phyloP scores from a whole-genome alignment of 2,113 vertebrate genomes.

The Dicrurus megarhynchus region DNA sequence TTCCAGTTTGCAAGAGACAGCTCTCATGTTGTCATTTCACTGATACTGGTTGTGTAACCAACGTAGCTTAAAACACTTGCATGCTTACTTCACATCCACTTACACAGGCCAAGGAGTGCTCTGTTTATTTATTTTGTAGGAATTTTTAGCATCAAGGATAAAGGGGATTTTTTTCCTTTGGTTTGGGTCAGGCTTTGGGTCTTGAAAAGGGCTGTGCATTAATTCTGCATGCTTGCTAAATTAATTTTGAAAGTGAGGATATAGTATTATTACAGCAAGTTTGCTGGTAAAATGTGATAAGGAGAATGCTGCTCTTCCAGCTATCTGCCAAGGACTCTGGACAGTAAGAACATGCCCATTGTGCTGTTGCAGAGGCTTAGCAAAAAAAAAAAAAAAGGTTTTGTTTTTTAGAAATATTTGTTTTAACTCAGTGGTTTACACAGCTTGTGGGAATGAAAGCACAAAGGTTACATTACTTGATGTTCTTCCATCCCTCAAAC shows the following conservation, averaged over 20 bases:
- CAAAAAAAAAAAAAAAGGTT: not conserved
- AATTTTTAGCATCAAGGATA: not conserved
- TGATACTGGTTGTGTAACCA: not conserved
- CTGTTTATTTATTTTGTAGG: not conserved
- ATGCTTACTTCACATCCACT: not conserved
- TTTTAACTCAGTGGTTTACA: not conserved
- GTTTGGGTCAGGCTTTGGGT: not conserved
- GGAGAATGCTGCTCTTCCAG: not conserved
- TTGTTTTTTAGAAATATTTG: not conserved
- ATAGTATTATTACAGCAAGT: not conserved
- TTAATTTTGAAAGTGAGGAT: not conserved
- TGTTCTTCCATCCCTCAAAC: not conserved
- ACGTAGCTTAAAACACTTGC: not conserved
- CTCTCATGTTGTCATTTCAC: not conserved
- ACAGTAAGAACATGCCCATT: not conserved
- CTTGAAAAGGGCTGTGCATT: not conserved
- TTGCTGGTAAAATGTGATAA: constrained; percentile 43
- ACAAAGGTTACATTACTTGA: not conserved
- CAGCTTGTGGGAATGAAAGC: not conserved
- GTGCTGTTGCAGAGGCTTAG: not conserved
- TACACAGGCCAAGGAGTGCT: not conserved
- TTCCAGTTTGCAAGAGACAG: not conserved
- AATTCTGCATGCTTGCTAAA: not conserved
- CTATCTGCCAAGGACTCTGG: not conserved
- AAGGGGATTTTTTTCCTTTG: not conserved